Conservation (phyloP, 2,113 vertebrate genomes). For the Steatornis caripensis region DNA sequence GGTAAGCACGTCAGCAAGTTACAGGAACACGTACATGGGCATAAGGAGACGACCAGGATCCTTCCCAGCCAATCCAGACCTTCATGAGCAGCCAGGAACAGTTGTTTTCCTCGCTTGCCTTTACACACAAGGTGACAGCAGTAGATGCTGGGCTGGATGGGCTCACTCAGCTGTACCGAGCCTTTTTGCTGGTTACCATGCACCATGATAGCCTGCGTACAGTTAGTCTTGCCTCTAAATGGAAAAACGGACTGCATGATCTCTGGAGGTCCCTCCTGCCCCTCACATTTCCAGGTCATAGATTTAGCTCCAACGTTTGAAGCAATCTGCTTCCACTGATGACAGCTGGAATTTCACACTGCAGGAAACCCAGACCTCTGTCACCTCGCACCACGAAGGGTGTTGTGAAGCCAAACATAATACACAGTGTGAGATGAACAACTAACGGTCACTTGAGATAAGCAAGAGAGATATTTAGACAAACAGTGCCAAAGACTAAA, state of each 20-base stretch:
- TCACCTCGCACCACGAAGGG: background rate
- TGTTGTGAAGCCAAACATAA: background rate
- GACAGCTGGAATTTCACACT: background rate
- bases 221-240: background rate
- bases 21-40: background rate
- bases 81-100: background rate
- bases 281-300: background rate
- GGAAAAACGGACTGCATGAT: background rate
- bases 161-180: background rate
- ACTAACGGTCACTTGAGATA: background rate
- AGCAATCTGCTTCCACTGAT: background rate
- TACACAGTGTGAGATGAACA: background rate
- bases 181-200: background rate
- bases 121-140: background rate
- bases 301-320: background rate
- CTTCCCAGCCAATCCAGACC: background rate
- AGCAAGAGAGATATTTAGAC: background rate
- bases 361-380: background rate
- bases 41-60: background rate
- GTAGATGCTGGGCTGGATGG: background rate
- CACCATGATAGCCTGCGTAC: background rate
- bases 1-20: fast-evolving
- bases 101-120: background rate
- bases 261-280: background rate
- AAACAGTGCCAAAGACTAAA: background rate